These are phyloP conservation scores for Taenaris catops DNA, from an alignment of 2,888 invertebrate genomes.

Conservation along the genomic window DNA sequence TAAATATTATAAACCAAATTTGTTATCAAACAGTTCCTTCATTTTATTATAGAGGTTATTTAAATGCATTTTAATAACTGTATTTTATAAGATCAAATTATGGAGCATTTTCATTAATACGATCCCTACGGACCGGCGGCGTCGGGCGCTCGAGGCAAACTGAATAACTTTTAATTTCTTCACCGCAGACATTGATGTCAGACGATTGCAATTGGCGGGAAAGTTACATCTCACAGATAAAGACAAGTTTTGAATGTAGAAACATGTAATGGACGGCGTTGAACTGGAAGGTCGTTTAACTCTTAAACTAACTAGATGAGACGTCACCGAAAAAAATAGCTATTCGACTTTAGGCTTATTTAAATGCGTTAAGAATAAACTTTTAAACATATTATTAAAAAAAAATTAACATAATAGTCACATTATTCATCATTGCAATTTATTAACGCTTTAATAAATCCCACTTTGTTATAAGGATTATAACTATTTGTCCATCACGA, in stretches of 20 bases:
- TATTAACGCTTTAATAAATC: no score
- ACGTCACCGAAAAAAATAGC: slow-evolving; percentile 10
- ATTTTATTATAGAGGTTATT: no score
- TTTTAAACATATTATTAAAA: no score
- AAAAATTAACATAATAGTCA: no score
- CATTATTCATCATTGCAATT: no score
- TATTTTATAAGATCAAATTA: slow-evolving; percentile 24
- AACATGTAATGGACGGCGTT: slow-evolving; percentile 46
- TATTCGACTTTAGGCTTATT: no score
- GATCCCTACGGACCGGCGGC: slow-evolving; percentile 43
- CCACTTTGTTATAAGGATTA: no score
- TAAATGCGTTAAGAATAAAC: no score
- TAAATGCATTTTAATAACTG: slow-evolving; percentile 6
- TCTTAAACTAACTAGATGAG: slow-evolving; percentile 15
- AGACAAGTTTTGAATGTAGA: slow-evolving; percentile 47
- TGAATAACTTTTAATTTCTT: slow-evolving; percentile 75
- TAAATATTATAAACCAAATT: no score
- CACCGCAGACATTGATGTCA: slow-evolving; percentile 65
- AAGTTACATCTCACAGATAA: slow-evolving; percentile 71
- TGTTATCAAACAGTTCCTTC: no score
- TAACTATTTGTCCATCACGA: no score
- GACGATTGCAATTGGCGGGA: slow-evolving; percentile 67
- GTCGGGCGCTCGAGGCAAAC: slow-evolving; percentile 57
- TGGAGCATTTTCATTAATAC: slow-evolving; percentile 27
- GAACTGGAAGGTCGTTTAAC: slow-evolving; percentile 31